Conservation (phyloP, 2,797 vertebrate genomes). For the Lophotriccus pileatus region DNA sequence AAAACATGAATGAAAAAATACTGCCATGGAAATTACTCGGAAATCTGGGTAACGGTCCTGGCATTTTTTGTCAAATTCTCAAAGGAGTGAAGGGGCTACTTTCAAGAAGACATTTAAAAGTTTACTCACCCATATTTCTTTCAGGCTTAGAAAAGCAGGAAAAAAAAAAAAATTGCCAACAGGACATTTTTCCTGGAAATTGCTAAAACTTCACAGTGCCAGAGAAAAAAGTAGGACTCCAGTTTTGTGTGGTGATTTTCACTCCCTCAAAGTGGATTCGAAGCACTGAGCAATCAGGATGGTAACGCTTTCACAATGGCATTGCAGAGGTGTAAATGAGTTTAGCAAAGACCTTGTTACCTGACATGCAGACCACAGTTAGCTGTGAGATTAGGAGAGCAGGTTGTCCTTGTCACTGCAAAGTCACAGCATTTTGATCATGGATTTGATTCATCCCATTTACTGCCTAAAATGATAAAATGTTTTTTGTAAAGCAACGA, state of each 20-base stretch:
- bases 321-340: conserved; percentile 6
- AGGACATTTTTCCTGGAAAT: neutral
- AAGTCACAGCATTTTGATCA: conserved; percentile 1
- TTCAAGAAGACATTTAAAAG: neutral
- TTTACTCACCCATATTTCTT: neutral
- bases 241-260: neutral
- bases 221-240: neutral
- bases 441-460: neutral
- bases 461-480: neutral
- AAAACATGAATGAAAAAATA: neutral
- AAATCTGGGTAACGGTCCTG: rapidly evolving
- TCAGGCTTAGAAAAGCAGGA: neutral
- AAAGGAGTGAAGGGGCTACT: neutral
- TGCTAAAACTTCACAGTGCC: neutral
- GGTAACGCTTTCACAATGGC: neutral
- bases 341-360: neutral
- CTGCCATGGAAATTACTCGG: neutral
- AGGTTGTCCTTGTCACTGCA: neutral
- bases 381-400: neutral
- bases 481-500: neutral
- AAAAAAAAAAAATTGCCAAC: neutral
- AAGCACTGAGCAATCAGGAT: neutral
- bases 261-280: neutral
- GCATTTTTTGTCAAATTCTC: neutral
- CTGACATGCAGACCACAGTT: rapidly evolving